Percentiles rank a stretch among this genome's conserved stretches.
phyloP scores from a whole-genome alignment of 2,797 vertebrate species.

The Catharus ustulatus region DNA sequence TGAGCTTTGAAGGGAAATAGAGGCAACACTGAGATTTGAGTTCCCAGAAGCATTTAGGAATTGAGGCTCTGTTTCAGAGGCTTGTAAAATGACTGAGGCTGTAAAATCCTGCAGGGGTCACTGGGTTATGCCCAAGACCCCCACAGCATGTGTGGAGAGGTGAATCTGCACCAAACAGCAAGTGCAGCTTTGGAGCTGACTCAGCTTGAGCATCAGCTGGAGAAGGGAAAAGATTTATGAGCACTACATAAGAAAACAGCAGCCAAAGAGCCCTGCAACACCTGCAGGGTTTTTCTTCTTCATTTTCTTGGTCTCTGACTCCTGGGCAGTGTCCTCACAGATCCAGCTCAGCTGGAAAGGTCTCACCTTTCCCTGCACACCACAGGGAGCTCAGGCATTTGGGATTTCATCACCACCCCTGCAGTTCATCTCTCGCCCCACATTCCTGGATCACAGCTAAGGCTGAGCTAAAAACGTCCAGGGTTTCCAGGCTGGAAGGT shows the following conservation, averaged over 20 bases:
- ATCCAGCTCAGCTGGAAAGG: background rate
- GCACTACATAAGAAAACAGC: background rate
- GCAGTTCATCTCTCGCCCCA: background rate
- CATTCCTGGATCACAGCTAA: background rate
- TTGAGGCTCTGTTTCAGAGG: background rate
- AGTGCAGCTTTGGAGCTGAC: background rate
- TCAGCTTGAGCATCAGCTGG: background rate
- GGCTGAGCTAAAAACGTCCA: background rate
- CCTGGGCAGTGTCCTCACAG: background rate
- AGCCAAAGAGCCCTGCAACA: background rate
- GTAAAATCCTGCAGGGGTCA: background rate
- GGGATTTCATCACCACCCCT: background rate
- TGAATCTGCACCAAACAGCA: background rate
- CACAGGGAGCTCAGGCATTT: background rate
- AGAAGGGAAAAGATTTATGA: background rate
- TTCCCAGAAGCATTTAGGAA: background rate
- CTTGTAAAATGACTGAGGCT: background rate
- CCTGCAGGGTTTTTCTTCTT: background rate
- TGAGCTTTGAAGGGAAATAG: background rate
- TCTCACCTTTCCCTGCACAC: background rate
- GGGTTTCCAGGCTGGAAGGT: background rate
- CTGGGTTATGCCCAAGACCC: background rate
- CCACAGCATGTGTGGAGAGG: accelerated
- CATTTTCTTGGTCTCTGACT: background rate
- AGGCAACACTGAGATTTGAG: background rate